A percentile compares a stretch with the other conserved stretches of the same genome.
Evolutionary conservation across 2,113 vertebrate genomes (phyloP).

Genomic region (Connochaetes taurinus): DNA sequence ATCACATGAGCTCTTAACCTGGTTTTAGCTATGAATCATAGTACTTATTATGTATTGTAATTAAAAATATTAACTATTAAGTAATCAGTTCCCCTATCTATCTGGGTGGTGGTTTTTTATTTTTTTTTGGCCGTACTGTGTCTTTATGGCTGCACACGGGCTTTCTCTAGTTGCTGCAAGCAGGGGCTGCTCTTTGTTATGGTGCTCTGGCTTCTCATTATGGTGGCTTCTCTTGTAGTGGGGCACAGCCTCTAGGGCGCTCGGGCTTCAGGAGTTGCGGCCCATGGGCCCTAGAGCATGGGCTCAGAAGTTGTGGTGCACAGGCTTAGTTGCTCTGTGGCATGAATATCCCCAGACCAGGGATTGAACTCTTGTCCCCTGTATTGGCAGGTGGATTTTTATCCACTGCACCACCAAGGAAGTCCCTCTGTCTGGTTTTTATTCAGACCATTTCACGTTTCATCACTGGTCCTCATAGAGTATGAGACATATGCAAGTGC

Average conservation of each 20-base stretch:
- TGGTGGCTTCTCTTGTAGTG: not conserved
- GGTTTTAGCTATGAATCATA: not conserved
- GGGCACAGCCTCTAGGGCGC: not conserved
- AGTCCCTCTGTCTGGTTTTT: not conserved
- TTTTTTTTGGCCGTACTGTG: not conserved
- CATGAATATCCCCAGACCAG: not conserved
- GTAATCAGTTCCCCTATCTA: not conserved
- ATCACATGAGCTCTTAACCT: not conserved
- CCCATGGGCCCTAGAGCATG: not conserved
- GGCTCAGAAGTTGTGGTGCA: not conserved
- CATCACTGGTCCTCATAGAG: not conserved
- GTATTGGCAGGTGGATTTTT: not conserved
- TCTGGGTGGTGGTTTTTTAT: not conserved
- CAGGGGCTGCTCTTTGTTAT: not conserved
- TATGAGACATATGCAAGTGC: not conserved
- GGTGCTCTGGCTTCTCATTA: not conserved
- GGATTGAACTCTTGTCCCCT: not conserved
- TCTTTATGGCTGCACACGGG: not conserved
- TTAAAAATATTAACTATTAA: not conserved
- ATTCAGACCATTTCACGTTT: not conserved
- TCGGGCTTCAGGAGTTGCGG: accelerated
- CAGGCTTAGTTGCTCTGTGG: not conserved
- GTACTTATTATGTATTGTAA: not conserved
- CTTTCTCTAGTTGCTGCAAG: not conserved
- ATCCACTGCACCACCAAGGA: not conserved